Evolutionary conservation across 2,888 invertebrate genomes (phyloP), one percentile per base, ranked within the genome.

Genomic region (Melanotus villosus): DNA sequence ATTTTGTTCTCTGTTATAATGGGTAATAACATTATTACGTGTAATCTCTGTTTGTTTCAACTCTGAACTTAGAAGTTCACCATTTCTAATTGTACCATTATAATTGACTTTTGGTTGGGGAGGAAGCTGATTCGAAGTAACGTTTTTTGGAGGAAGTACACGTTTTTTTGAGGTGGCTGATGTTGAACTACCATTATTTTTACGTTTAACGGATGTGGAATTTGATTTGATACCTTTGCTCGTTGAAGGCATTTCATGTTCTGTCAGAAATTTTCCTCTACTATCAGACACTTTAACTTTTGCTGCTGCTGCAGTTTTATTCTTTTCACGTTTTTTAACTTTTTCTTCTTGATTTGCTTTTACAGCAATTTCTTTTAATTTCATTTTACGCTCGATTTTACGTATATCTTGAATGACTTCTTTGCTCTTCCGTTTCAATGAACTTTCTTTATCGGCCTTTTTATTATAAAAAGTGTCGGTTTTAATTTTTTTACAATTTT

Each of bases 361-460:
- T 86, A 88, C 87, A 69, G 88, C 88, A 70, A 89, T 80, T 80
- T 86, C 85, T 77, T 87, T 88, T 7, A 89, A 82, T 75, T 85
- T 88, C 50, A 83, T 85, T 73, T 86, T 88, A 23, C 89, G 81
- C 78, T n/a, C n/a, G n/a, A 83, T 85, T 81, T 84, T 87, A 78
- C 67, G 52, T 18, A 76, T 73, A 23, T 82, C 68, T 81, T 83
- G 64, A 76, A 21, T 56, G 19, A 9, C 75, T n/a, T 56, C 12
- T 14, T 32, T 56, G 4, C 10, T 6, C 1, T 81, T 10, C 7
- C 6, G 10, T 30, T 30, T 16, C 18, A 2, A 26, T n/a, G 5
- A 3, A 18, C 0, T 12, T 5, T 18, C 10, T 18, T 45, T 19
- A 18, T 30, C 21, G 14, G 10, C 4, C 12, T 32, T 38, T 19